Evolutionary conservation across 2,888 invertebrate genomes (phyloP).

Genomic region (Theodoxus fluviatilis): DNA sequence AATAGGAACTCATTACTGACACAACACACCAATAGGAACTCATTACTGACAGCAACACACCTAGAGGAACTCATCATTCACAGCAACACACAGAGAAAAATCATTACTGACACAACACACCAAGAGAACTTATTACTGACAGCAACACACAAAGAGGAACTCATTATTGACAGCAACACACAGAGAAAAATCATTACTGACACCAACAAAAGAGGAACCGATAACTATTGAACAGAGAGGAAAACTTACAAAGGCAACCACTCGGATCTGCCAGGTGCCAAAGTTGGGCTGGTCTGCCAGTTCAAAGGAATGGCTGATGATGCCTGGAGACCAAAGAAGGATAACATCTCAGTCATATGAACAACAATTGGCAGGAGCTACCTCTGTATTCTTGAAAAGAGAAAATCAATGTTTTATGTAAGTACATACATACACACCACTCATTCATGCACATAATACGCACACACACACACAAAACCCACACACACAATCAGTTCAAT

Average conservation of each 20-base stretch:
- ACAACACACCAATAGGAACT: no score
- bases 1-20: no score
- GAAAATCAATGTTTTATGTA: no score
- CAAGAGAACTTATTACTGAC: no score
- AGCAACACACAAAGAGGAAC: not conserved
- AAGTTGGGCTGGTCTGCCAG: slow-evolving; percentile 90
- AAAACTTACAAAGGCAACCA: slow-evolving; percentile 78
- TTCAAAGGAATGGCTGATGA: slow-evolving; percentile 89
- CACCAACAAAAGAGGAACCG: not conserved
- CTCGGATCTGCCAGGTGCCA: slow-evolving; percentile 89
- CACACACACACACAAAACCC: not conserved
- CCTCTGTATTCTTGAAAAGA: no score
- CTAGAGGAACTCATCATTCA: no score
- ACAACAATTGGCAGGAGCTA: no score
- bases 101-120: no score
- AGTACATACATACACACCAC: slow-evolving; percentile 7
- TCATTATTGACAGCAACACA: not conserved
- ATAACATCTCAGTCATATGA: not conserved
- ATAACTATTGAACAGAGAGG: no score
- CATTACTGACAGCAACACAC: no score
- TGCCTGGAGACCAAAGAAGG: slow-evolving; percentile 71
- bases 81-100: no score
- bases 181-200: no score
- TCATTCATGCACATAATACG: not conserved
- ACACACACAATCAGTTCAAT: slow-evolving; percentile 1